A percentile compares a stretch with the other conserved stretches of the same genome.
These are phyloP conservation scores for Melanaphis sacchari DNA, from an alignment of 1,140 invertebrate genomes.

Conservation along the genomic window DNA sequence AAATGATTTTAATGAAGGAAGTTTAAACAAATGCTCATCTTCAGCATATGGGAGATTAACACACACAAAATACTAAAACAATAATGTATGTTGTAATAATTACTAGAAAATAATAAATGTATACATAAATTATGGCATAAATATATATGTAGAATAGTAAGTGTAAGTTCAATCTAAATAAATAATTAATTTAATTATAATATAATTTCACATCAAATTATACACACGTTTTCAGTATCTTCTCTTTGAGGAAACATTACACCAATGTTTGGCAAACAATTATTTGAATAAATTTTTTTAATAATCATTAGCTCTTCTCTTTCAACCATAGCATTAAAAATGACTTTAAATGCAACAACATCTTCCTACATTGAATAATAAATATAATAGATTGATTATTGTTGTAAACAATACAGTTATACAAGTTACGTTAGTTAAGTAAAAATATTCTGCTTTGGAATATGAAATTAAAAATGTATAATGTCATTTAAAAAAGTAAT, in stretches of 20 bases:
- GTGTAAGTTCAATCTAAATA: not conserved
- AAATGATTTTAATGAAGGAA: conserved; percentile 8
- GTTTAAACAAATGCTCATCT: conserved; percentile 2
- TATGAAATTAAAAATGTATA: too few relatives aligned
- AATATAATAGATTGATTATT: not conserved
- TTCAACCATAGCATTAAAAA: not conserved
- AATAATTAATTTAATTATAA: not conserved
- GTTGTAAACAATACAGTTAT: not conserved
- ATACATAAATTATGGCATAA: not conserved
- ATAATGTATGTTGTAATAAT: not conserved
- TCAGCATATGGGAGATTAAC: conserved; percentile 45
- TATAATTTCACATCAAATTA: not conserved
- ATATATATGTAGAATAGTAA: not conserved
- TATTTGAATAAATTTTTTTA: not conserved
- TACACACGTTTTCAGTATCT: not conserved
- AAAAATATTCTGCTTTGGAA: too few relatives aligned
- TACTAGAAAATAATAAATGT: not conserved
- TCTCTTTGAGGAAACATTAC: not conserved
- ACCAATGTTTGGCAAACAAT: not conserved
- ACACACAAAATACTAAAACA: conserved; percentile 36
- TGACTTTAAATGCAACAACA: not conserved
- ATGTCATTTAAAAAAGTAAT: too few relatives aligned
- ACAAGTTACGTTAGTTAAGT: too few relatives aligned
- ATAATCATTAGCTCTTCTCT: not conserved
- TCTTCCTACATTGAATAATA: not conserved